Percentiles rank a stretch among this genome's conserved stretches.
These are phyloP conservation scores for Eupithecia dodoneata DNA, from an alignment of 2,888 invertebrate species.

Conservation along the genomic window DNA sequence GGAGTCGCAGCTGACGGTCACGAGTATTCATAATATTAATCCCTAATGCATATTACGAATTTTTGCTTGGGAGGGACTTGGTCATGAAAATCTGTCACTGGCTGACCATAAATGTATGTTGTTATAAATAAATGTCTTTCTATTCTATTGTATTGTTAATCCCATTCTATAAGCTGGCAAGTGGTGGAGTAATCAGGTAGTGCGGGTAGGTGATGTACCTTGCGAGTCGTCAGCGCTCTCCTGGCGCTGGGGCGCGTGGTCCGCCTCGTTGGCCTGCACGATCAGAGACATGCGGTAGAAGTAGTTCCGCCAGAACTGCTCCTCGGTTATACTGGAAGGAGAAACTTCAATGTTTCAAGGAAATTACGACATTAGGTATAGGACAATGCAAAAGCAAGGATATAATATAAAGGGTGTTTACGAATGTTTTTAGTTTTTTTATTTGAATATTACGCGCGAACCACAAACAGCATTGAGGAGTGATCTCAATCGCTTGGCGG, in stretches of 20 bases:
- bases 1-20: too few species aligned
- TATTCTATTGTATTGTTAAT: background rate
- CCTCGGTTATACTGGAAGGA: slow-evolving; percentile 93
- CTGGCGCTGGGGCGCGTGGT: slow-evolving; percentile 79
- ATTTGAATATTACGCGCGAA: too few species aligned
- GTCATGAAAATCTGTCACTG: too few species aligned
- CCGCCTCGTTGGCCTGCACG: slow-evolving; percentile 97
- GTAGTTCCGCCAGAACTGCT: slow-evolving; percentile 99
- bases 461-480: too few species aligned
- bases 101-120: too few species aligned
- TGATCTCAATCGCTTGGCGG: too few species aligned
- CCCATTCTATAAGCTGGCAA: background rate
- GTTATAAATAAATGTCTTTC: too few species aligned
- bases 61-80: too few species aligned
- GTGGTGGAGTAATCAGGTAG: background rate
- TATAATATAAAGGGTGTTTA: too few species aligned
- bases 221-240: slow-evolving; percentile 83
- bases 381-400: background rate
- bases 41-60: too few species aligned
- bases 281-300: slow-evolving; percentile 99
- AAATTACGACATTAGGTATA: background rate
- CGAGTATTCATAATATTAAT: too few species aligned
- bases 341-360: background rate
- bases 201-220: slow-evolving; percentile 66
- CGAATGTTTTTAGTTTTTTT: too few species aligned